A percentile compares a stretch with the other conserved stretches of the same genome.
Evolutionary conservation across 30 jellyfish, hydroid and myxozoan genomes (phyloP).

Genomic region (Rhopilema esculentum): DNA sequence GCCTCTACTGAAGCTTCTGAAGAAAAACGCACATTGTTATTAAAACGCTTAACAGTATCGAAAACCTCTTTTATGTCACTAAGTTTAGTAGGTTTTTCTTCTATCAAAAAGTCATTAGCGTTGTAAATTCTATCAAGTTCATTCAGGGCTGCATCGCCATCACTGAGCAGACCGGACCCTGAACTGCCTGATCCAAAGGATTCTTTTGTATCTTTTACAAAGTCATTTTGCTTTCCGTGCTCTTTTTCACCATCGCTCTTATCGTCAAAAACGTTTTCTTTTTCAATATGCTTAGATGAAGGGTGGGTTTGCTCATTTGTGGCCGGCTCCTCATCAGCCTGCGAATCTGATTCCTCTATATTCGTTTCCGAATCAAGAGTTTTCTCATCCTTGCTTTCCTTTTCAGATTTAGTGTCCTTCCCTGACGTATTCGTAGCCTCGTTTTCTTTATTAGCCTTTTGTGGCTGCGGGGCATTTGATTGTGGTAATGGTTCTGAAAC

Average conservation of each 20-base stretch:
- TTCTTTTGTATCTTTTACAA: neutral
- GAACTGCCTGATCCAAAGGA: neutral
- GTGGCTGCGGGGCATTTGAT: slow-evolving; percentile 6
- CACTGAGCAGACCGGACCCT: slow-evolving; percentile 22
- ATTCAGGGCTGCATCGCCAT: neutral
- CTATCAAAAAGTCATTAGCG: neutral
- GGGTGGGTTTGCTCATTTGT: slow-evolving; percentile 69
- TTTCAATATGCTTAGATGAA: slow-evolving; percentile 67
- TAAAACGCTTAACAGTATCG: slow-evolving; percentile 5
- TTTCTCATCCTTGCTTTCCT: slow-evolving; percentile 14
- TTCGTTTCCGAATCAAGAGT: neutral
- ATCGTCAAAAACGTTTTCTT: slow-evolving; percentile 19
- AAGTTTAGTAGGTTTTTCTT: neutral
- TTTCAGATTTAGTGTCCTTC: slow-evolving; percentile 10
- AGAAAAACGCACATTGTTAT: slow-evolving; percentile 50
- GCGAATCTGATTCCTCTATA: slow-evolving; percentile 32
- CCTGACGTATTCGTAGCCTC: neutral
- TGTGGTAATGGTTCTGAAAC: neutral
- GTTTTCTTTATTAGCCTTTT: neutral
- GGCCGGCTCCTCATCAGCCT: slow-evolving; percentile 54
- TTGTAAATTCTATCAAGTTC: neutral
- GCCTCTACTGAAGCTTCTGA: slow-evolving; percentile 44
- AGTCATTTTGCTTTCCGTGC: neutral
- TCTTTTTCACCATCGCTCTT: neutral
- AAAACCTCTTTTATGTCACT: neutral